A percentile compares a stretch with the other conserved stretches of the same genome.
Evolutionary conservation across 2,113 vertebrate genomes (phyloP).

Genomic region (Erythrocercus mccallii): DNA sequence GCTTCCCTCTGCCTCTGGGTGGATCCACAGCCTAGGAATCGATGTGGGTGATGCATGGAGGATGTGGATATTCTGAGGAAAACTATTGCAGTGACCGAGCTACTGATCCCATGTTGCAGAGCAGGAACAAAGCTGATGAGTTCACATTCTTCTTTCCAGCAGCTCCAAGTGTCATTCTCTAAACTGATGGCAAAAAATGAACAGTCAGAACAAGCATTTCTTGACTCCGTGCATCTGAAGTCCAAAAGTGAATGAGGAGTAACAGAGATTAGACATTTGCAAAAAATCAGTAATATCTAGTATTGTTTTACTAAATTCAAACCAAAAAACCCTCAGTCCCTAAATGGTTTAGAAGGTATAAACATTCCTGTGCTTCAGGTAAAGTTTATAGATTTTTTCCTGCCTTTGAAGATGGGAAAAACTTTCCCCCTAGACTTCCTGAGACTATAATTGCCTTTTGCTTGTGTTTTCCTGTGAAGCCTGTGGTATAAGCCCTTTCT

Average conservation of each 20-base stretch:
- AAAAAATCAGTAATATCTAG: background rate
- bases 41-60: accelerated
- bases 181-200: background rate
- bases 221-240: background rate
- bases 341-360: background rate
- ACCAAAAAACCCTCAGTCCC: background rate
- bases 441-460: background rate
- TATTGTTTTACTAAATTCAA: background rate
- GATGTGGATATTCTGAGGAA: background rate
- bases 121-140: background rate
- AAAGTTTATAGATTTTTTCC: background rate
- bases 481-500: background rate
- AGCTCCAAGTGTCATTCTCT: background rate
- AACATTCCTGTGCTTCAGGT: background rate
- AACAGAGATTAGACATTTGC: background rate
- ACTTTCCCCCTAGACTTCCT: background rate
- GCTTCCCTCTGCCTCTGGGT: background rate
- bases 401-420: background rate
- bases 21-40: background rate
- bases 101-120: background rate
- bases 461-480: background rate
- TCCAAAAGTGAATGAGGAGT: background rate
- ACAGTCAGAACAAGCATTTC: background rate
- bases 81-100: background rate
- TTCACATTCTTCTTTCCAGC: background rate